Percentiles rank a stretch among this genome's conserved stretches.
These are phyloP conservation scores for Eolophus roseicapilla DNA, from an alignment of 2,113 vertebrate species.

Conservation along the genomic window DNA sequence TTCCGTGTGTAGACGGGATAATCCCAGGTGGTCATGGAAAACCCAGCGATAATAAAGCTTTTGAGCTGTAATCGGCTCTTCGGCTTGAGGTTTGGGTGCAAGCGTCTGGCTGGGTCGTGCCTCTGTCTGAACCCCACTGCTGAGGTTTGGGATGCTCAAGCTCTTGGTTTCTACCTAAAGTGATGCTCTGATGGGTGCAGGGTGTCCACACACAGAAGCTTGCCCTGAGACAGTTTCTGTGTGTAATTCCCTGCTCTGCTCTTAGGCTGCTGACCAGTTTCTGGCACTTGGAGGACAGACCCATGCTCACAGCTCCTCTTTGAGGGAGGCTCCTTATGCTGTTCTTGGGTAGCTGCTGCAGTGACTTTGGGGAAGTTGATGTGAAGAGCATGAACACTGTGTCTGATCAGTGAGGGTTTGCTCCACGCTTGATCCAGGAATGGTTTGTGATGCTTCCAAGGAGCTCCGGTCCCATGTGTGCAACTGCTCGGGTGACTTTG, in stretches of 20 bases:
- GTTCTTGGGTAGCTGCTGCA: fast-evolving
- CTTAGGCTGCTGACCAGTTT: background rate
- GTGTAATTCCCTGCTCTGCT: background rate
- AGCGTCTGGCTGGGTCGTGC: fast-evolving
- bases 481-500: background rate
- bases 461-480: fast-evolving
- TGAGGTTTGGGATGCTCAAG: fast-evolving
- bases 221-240: background rate
- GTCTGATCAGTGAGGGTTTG: background rate
- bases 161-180: fast-evolving
- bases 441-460: background rate
- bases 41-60: fast-evolving
- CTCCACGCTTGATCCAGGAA: background rate
- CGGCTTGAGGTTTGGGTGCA: background rate
- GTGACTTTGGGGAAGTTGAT: background rate
- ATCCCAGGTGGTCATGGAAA: background rate
- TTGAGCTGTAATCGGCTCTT: background rate
- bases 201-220: background rate
- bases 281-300: background rate
- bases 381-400: fast-evolving
- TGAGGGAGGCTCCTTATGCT: background rate
- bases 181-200: background rate
- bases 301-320: background rate
- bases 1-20: background rate
- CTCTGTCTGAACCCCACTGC: background rate